Percentiles rank a stretch among this genome's conserved stretches.
phyloP scores from a whole-genome alignment of 1,140 invertebrate genomes.

The Pararge aegeria region DNA sequence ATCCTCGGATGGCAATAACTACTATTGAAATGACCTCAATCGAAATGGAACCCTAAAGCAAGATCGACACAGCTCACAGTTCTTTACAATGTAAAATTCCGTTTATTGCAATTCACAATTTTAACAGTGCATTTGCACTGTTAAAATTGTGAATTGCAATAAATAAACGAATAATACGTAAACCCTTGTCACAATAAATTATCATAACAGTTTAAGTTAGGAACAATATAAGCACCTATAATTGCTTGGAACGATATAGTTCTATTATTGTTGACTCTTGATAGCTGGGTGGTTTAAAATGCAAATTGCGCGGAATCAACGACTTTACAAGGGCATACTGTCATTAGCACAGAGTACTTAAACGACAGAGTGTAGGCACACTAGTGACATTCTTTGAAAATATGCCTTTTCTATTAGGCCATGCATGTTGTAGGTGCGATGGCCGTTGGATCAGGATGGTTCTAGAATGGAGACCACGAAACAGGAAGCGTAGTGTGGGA shows the following conservation, averaged over 20 bases:
- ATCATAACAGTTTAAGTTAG: neutral
- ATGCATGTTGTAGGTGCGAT: too few species aligned
- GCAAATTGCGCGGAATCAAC: slow-evolving; percentile 14
- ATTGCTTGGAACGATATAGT: too few species aligned
- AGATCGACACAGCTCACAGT: neutral
- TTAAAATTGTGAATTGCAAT: too few species aligned
- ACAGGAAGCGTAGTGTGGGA: too few species aligned
- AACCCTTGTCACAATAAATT: neutral
- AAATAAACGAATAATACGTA: neutral
- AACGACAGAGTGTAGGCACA: neutral
- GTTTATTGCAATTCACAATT: neutral
- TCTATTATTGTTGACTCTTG: neutral
- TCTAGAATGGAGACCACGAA: too few species aligned
- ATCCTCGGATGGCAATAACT: slow-evolving; percentile 6
- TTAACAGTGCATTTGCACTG: neutral
- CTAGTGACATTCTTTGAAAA: too few species aligned
- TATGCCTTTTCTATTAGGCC: too few species aligned
- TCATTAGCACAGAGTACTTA: slow-evolving; percentile 12
- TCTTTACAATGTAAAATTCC: neutral
- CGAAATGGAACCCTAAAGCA: neutral
- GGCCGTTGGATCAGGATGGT: too few species aligned
- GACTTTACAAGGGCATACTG: slow-evolving; percentile 9
- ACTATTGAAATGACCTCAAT: neutral
- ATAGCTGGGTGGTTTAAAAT: neutral
- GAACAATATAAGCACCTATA: neutral